Conservation (phyloP, 2,888 invertebrate genomes). For the Caenorhabditis zanzibari region DNA sequence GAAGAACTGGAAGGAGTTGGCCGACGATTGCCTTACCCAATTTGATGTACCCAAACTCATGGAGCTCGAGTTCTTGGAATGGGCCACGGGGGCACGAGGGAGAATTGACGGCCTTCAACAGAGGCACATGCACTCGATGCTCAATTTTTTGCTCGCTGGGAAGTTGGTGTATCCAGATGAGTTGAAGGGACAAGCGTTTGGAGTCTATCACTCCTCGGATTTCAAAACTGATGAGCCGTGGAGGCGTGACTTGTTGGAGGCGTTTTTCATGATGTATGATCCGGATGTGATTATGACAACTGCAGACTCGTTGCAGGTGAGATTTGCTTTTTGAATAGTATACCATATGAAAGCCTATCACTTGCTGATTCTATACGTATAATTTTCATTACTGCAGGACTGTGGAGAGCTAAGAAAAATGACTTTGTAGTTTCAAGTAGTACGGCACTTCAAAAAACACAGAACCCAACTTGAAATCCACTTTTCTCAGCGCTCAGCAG, state of each 20-base stretch:
- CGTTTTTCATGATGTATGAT: constrained; percentile 10
- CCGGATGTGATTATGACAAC: constrained; percentile 24
- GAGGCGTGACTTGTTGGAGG: background rate
- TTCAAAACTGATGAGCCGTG: background rate
- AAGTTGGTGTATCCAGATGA: background rate
- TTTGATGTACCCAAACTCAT: constrained; percentile 21
- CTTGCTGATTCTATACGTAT: no score
- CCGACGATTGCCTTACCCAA: background rate
- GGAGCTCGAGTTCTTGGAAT: background rate
- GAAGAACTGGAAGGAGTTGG: constrained; percentile 15
- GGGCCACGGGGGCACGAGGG: background rate
- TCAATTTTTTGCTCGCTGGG: background rate
- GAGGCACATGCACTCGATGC: background rate
- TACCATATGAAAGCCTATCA: no score
- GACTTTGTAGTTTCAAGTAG: no score
- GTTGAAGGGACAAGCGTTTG: background rate
- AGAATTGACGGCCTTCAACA: no score
- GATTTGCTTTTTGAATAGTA: no score
- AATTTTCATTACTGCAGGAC: no score
- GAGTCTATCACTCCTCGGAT: background rate
- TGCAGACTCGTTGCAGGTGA: constrained; percentile 3
- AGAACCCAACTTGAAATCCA: no score
- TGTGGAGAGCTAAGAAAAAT: no score
- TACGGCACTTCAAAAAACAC: no score
- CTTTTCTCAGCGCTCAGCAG: no score